Percentiles rank a stretch among this genome's conserved stretches.
phyloP scores from a whole-genome alignment of 1,140 invertebrate genomes.

The Drosophila ogumai region DNA sequence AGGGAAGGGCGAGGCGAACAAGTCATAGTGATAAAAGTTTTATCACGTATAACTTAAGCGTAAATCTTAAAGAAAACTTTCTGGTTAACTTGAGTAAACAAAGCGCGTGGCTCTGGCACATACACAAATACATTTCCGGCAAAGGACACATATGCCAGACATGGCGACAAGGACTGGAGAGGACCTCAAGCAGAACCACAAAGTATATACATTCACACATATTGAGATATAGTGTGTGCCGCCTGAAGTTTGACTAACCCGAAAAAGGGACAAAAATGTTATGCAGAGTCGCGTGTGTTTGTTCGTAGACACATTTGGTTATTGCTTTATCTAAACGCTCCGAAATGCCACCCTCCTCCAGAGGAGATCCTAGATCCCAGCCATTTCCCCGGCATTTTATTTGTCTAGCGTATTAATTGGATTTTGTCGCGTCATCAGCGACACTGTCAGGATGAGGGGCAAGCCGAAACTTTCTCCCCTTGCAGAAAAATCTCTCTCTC shows the following conservation, averaged over 20 bases:
- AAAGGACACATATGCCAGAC: constrained; percentile 52
- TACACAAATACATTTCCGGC: constrained; percentile 31
- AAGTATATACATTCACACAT: constrained; percentile 22
- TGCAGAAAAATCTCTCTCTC: constrained; percentile 54
- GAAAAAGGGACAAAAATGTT: constrained; percentile 59
- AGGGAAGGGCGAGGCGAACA: constrained; percentile 29
- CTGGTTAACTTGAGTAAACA: constrained; percentile 82
- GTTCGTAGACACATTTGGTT: constrained; percentile 73
- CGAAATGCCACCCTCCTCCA: not conserved
- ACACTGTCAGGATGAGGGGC: not conserved
- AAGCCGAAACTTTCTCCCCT: not conserved
- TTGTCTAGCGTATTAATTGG: constrained; percentile 83
- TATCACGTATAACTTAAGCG: constrained; percentile 83
- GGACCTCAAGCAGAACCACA: constrained; percentile 10
- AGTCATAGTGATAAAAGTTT: constrained; percentile 82
- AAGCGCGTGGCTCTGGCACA: constrained; percentile 47
- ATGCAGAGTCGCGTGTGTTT: constrained; percentile 69
- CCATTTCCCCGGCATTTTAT: constrained; percentile 52
- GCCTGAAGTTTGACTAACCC: constrained; percentile 52
- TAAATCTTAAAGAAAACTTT: constrained; percentile 84
- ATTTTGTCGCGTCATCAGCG: constrained; percentile 79
- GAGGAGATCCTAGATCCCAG: constrained; percentile 6
- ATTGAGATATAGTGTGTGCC: constrained; percentile 67
- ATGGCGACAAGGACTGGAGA: constrained; percentile 40
- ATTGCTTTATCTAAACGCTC: constrained; percentile 81